Base-by-base conservation (phyloP, 2,888 invertebrate species). In the Yponomeuta sedellus region DNA sequence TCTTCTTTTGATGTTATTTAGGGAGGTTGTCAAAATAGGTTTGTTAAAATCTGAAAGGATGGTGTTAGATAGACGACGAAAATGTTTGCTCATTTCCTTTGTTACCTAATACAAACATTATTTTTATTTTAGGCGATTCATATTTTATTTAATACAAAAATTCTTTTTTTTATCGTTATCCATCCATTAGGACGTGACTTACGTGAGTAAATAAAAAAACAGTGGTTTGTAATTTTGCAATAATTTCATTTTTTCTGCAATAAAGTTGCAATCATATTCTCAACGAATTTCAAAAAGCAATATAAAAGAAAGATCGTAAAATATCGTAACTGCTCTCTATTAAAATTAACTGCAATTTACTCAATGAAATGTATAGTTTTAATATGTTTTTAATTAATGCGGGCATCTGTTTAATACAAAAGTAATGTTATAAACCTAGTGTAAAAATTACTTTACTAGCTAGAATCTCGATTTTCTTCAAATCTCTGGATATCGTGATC, bases 231-330 rank as follows among this genome's bases (percentile, higher is more conserved):
- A 66, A 71, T 70, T 70, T 70, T 74, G 80, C 78, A 81, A 83
- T 82, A 85, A 76, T 74, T 70, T 57, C 22, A 34, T 63, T n/a
- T 52, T 8, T 52, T 16, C 56, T 68, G 67, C 69, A 70, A 69
- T 67, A 66, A 68, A 68, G 69, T 64, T 70, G 64, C 68, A 68
- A 70, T 70, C 72, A 73, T 56, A 74, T 28, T 78, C 75, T 83
- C 80, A 84, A 85, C 84, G 85, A 87, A 87, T 86, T 86, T 82
- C 74, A 73, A 70, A 75, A 86, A 89, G 88, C 88, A 90, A 90
- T 89, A 89, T 72, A 81, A 75, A 72, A 75, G 68, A 74, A 71
- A 52, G 44, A 64, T 25, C 39, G 6, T 34, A 39, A 40, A 6
- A 62, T 39, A 19, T 39, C n/a, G 34, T 62, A 62, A 22, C 28